Base-by-base conservation (phyloP, 2,113 vertebrate species). In the Neolamprologus hecqui region DNA sequence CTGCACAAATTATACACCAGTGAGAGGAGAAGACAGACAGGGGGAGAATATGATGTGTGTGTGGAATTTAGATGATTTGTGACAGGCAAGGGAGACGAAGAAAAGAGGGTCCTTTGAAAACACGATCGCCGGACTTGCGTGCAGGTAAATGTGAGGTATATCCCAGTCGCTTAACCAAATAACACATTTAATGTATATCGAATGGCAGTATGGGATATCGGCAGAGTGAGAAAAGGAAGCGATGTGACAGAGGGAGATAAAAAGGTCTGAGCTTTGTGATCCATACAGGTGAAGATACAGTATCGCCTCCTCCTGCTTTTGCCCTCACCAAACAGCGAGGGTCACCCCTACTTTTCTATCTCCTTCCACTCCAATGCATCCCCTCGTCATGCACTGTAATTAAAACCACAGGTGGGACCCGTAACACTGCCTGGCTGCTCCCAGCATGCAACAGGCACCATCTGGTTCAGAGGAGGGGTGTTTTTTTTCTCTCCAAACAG, bases 391-490 rank as follows among this genome's bases (percentile, higher is more conserved):
- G 92, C 91, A 57, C 91, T 95, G 91, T 96, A 97, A 97, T 97
- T 96, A 97, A 96, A 96, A 95, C 96, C 89, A 91, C 96, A 96
- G 96, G 96, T 96, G 96, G 96, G 93, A 94, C 90, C 92, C 83
- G 84, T 93, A 94, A 94, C 94, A 89, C 93, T 92, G 93, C 83
- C 91, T 94, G 90, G 88, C 94, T 94, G 90, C 94, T 94, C 96
- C 93, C 96, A 96, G 96, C 93, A 92, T 94, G 95, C 93, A 95
- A 96, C 93, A 94, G 95, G 96, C 92, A 92, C 95, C 95, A 95
- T 97, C 95, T 96, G 96, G 94, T 94, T 96, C 87, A 95, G 93
- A 94, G 89, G 83, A 94, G 93, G 92, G 92, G 85, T 86, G 86
- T 86, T 80, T 90, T 89, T 40, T 89, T 82, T 9, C 3, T 42